Base-by-base conservation (phyloP, 2,888 invertebrate genomes). In the Drosophila melanosoma region DNA sequence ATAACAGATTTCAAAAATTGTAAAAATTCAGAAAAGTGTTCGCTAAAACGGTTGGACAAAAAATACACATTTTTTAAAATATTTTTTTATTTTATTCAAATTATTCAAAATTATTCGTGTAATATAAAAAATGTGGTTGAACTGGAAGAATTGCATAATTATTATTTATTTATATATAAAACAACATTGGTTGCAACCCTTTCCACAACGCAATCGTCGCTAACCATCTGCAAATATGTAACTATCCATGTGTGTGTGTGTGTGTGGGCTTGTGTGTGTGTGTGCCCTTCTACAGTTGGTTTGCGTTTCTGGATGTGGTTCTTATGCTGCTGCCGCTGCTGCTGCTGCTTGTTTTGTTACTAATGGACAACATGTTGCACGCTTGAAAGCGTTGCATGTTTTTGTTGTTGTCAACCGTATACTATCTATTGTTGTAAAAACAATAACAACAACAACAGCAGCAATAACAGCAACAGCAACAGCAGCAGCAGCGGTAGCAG, bases 281-380 rank as follows among this genome's bases (percentile, higher is more conserved):
- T 45, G 45, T 20, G 45, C 56, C 56, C 33, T 15, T 15, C 23
- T 51, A 49, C 20, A 29, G 32, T 35, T 49, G 40, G 35, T 62
- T 56, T 12, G 54, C 53, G 29, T 54, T 48, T 38, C 36, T 45
- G 11, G 33, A n/a, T 45, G 15, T 54, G n/a, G 26, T 33, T 36
- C 36, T 54, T 40, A 15, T 32, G 23, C 17, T 58, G 42, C 20
- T 63, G 35, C 10, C 12, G 26, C 26, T 26, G 29, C 29, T 29
- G 29, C 35, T 49, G 29, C 17, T 48, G 33, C 42, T 40, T 68
- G 36, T 20, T 35, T 57, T 60, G 60, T 64, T 79, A 60, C 68
- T 76, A 76, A 72, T 79, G 78, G 76, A 75, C 78, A 79, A 79
- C 78, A 79, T 79, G 78, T 79, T 75, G 79, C 78, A 79, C 78